Base-by-base conservation (phyloP, 1,140 invertebrate species). In the Ips typographus region DNA sequence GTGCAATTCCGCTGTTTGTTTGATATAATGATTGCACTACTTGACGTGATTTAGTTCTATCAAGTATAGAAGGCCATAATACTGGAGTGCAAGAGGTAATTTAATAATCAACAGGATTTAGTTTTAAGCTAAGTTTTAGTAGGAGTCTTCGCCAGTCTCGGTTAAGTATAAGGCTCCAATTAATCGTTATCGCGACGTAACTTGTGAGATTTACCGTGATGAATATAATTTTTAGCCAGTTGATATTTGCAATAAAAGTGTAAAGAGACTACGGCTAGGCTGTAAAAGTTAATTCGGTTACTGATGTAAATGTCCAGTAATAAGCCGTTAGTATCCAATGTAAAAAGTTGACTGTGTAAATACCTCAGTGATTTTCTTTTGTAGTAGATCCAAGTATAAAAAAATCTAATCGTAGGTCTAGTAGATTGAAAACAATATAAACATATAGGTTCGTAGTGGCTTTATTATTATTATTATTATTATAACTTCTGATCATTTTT, bases 291-390 rank as follows among this genome's bases (percentile, higher is more conserved):
- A 55, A 57, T 40, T 55, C 52, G 57, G 55, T 44, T 49, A 22
- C 22, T 47, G 43, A 22, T 65, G 64, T 65, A 65, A 65, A 65
- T 65, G 64, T 65, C 64, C 64, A 65, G 38, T 36, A 57, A 55
- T 65, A 57, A 65, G 47, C 57, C 3, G 47, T 55, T 55, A 55
- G 22, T 57, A 7, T 57, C 55, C 55, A 49, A 8, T 49, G 44
- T 49, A 49, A 49, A 49, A 49, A 49, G 44, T 49, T 62, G 59
- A 68, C 59, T 68, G 66, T 66, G 65, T 68, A 68, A 53, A 68
- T 68, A 68, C 56, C 57, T 62, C 44, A 51, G 42, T 56, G 47
- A 61, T 62, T 68, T 61, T 42, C 39, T 68, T 68, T 68, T 68
- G 47, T 68, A 44, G 66, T 68, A 62, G 59, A 55, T 52, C 49